Evolutionary conservation across 2,888 invertebrate species (phyloP).

Genomic region (Epirrhoe alternata): DNA sequence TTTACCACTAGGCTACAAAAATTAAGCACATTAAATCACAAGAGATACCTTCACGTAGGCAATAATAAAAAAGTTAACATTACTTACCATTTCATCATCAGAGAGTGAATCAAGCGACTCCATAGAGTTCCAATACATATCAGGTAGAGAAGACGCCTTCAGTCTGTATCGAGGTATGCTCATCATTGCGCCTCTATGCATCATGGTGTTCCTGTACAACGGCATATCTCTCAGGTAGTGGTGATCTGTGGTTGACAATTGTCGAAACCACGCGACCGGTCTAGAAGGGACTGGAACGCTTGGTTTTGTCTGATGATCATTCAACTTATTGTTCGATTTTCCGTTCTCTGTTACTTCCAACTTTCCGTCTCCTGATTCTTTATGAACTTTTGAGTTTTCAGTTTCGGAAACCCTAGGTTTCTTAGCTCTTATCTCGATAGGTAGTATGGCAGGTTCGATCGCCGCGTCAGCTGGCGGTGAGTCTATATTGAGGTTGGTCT

Average conservation of each 20-base stretch:
- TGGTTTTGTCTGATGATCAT: slow-evolving; percentile 39
- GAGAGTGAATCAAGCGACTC: slow-evolving; percentile 86
- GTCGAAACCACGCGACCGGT: slow-evolving; percentile 68
- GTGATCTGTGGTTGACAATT: slow-evolving; percentile 82
- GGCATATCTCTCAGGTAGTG: slow-evolving; percentile 89
- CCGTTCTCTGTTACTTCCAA: slow-evolving; percentile 11
- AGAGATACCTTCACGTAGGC: background rate
- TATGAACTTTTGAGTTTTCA: slow-evolving; percentile 20
- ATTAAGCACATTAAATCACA: too few species aligned
- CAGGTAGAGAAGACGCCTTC: slow-evolving; percentile 94
- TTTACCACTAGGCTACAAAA: too few species aligned
- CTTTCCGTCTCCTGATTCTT: slow-evolving; percentile 2
- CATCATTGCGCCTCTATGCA: slow-evolving; percentile 94
- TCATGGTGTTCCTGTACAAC: slow-evolving; percentile 91
- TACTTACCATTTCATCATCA: slow-evolving; percentile 89
- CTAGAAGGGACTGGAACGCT: slow-evolving; percentile 23
- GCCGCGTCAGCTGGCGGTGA: slow-evolving; percentile 40
- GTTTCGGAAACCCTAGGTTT: slow-evolving; percentile 49
- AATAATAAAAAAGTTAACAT: background rate
- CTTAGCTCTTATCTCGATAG: slow-evolving; percentile 59
- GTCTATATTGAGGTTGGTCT: slow-evolving; percentile 78
- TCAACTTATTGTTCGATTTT: slow-evolving; percentile 36
- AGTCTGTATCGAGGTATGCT: slow-evolving; percentile 92
- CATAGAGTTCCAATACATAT: slow-evolving; percentile 94
- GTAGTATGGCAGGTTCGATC: slow-evolving; percentile 64